Base-by-base conservation (phyloP, 1,140 invertebrate genomes). In the Psilanteris sp. region DNA sequence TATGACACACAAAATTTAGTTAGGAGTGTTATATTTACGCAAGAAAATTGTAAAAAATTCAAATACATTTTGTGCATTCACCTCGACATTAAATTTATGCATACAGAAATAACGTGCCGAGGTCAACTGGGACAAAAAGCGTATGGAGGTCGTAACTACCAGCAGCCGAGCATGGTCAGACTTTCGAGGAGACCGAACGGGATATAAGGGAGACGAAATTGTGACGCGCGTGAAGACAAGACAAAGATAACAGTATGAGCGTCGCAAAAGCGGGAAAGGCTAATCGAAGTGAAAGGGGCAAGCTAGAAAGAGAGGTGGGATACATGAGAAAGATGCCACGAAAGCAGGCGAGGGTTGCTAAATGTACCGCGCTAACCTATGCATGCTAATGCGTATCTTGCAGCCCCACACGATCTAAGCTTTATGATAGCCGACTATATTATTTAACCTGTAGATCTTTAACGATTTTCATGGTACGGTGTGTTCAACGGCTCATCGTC, bases 341-440 rank as follows among this genome's bases (percentile, higher is more conserved):
- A 14, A 67, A 48, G 43, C n/a, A 18, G 50, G 62, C 36, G 48
- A 55, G 74, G 70, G 55, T 74, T 78, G 77, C 74, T 85, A 85
- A 85, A 84, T 83, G 81, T 76, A 71, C 71, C 62, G 73, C 39
- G 70, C 46, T 82, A 81, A 82, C 79, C 81, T 83, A 84, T 85
- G 84, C 83, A 85, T 84, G 80, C 79, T 84, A 85, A 85, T 85
- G 79, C 74, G 70, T 75, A 80, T 83, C 80, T 85, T 81, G 81
- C 68, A 50, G 57, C 44, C 70, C 82, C 77, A 78, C 66, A 66
- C 48, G 52, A 67, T 66, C 62, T 70, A 52, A 70, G 59, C 77
- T 70, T 75, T 71, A 74, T 70, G 44, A 64, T 57, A 61, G n/a
- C n/a, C n/a, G n/a, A 83, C 46, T 75, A 78, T 59, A 74, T 74